These are phyloP conservation scores for Osmoderma eremita DNA, from an alignment of 2,888 invertebrate species.

Conservation along the genomic window DNA sequence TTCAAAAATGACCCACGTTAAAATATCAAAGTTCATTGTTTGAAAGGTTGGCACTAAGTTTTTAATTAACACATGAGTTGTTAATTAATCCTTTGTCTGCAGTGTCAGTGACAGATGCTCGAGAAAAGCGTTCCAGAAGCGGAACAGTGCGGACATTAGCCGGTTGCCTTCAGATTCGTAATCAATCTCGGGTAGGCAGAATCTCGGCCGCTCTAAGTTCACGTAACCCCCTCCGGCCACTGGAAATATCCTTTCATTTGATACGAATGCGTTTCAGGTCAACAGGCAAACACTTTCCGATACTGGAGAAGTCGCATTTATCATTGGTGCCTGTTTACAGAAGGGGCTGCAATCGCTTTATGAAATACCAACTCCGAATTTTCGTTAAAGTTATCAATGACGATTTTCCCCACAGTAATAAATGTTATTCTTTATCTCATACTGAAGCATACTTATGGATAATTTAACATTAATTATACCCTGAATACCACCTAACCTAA, in stretches of 20 bases:
- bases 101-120: constrained; percentile 54
- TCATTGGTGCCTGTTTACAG: constrained; percentile 29
- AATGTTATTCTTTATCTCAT: background rate
- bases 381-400: no score
- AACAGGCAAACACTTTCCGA: constrained; percentile 38
- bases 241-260: constrained; percentile 35
- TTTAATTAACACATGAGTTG: constrained; percentile 53
- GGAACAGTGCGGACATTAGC: constrained; percentile 40
- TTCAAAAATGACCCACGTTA: constrained; percentile 17
- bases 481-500: no score
- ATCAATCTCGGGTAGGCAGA: constrained; percentile 40
- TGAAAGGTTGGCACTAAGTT: constrained; percentile 47
- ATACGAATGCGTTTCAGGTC: constrained; percentile 38
- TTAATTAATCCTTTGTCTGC: constrained; percentile 55
- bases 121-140: constrained; percentile 44
- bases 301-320: constrained; percentile 32
- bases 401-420: no score
- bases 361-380: constrained; percentile 4
- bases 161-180: constrained; percentile 43
- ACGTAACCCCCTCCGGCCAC: constrained; percentile 28
- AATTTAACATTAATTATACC: no score
- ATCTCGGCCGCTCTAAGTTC: constrained; percentile 35
- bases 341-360: constrained; percentile 18
- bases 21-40: constrained; percentile 38
- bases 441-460: background rate